phyloP scores from a whole-genome alignment of 2,113 vertebrate species.

The Trinectes maculatus region DNA sequence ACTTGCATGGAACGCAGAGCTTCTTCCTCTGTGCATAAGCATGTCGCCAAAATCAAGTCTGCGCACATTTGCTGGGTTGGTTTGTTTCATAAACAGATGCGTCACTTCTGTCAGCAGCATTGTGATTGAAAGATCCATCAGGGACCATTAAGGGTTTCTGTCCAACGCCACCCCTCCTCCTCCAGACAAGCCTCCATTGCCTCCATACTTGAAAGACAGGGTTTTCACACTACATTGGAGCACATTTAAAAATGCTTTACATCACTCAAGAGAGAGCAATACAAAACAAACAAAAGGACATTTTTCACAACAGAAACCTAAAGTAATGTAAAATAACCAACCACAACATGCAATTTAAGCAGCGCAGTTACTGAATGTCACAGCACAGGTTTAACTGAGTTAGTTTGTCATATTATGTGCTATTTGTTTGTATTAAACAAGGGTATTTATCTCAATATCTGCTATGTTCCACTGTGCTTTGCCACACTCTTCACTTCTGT shows the following conservation, averaged over 20 bases:
- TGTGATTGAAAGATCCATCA: conserved; percentile 37
- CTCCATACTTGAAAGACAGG: too few relatives aligned
- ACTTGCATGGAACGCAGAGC: neutral
- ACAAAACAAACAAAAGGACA: too few relatives aligned
- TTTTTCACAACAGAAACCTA: too few relatives aligned
- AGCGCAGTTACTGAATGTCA: neutral
- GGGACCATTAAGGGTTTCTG: neutral
- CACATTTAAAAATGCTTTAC: too few relatives aligned
- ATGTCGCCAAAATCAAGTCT: conserved; percentile 11
- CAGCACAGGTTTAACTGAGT: neutral
- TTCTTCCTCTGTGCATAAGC: conserved; percentile 26
- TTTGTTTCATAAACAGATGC: conserved; percentile 35
- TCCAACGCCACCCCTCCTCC: conserved; percentile 22
- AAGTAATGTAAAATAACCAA: too few relatives aligned
- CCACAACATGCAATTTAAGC: neutral
- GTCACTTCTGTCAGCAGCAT: conserved; percentile 28
- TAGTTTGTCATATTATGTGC: neutral
- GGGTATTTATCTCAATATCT: conserved; percentile 11
- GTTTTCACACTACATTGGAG: too few relatives aligned
- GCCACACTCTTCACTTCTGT: neutral
- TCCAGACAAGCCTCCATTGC: conserved; percentile 13
- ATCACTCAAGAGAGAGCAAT: too few relatives aligned
- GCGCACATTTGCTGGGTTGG: conserved; percentile 39
- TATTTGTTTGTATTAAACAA: neutral
- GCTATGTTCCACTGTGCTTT: conserved; percentile 1